Conservation (phyloP, 2,797 vertebrate species). For the Ptychadena robeensis region DNA sequence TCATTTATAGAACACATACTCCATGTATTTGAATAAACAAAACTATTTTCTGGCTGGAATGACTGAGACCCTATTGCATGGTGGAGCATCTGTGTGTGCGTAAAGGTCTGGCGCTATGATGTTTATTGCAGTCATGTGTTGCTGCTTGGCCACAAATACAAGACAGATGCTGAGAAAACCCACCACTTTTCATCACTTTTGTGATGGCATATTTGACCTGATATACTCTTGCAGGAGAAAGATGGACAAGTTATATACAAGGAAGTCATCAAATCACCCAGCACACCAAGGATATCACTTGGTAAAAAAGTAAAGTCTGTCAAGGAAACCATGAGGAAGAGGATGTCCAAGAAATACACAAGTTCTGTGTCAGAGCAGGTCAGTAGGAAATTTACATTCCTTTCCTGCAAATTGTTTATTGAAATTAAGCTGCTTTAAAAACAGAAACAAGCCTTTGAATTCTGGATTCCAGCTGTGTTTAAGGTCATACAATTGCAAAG, state of each 20-base stretch:
- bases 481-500: background rate
- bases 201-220: background rate
- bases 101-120: background rate
- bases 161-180: background rate
- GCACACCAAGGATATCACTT: slow-evolving; percentile 92
- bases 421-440: slow-evolving; percentile 31
- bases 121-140: background rate
- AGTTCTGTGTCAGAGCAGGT: slow-evolving; percentile 94
- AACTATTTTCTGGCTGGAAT: background rate
- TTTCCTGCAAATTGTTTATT: slow-evolving; percentile 44
- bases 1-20: too few relatives aligned
- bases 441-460: slow-evolving; percentile 22
- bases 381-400: slow-evolving; percentile 35
- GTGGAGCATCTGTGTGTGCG: background rate
- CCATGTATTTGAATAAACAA: too few relatives aligned
- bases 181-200: background rate
- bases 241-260: slow-evolving; percentile 92
- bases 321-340: slow-evolving; percentile 98
- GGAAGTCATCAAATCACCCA: slow-evolving; percentile 93
- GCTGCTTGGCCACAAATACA: background rate
- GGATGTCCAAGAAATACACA: slow-evolving; percentile 98
- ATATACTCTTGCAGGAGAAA: slow-evolving; percentile 78
- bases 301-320: slow-evolving; percentile 98
- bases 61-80: background rate
- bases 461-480: slow-evolving; percentile 39